Percentiles rank a stretch among this genome's conserved stretches.
These are phyloP conservation scores for Phortica variegata DNA, from an alignment of 1,140 invertebrate genomes.

Conservation along the genomic window DNA sequence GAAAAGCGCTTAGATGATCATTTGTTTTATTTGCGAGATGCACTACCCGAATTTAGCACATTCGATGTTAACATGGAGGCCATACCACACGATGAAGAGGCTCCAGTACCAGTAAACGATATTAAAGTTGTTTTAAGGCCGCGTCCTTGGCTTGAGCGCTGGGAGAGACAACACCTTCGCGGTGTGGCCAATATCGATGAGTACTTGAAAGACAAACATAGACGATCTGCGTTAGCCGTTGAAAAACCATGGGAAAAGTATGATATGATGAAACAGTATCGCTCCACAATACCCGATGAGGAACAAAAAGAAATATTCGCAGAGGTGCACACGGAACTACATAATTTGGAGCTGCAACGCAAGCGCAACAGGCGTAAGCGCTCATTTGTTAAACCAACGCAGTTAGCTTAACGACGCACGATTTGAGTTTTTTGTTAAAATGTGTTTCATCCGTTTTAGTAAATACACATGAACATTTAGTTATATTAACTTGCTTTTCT, in stretches of 20 bases:
- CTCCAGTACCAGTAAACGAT: conserved; percentile 82
- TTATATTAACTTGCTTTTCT: no score
- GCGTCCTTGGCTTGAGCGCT: conserved; percentile 81
- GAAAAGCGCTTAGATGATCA: conserved; percentile 93
- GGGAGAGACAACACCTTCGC: conserved; percentile 79
- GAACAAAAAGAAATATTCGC: conserved; percentile 82
- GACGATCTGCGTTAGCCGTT: conserved; percentile 61
- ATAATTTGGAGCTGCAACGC: conserved; percentile 67
- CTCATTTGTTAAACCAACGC: conserved; percentile 65
- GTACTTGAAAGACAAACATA: conserved; percentile 64
- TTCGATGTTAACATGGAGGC: conserved; percentile 90
- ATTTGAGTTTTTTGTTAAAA: no score
- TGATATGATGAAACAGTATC: conserved; percentile 92
- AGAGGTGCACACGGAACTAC: conserved; percentile 77
- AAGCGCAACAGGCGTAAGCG: conserved; percentile 70
- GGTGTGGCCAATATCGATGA: conserved; percentile 71
- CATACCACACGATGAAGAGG: conserved; percentile 74
- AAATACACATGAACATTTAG: no score
- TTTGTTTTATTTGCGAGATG: conserved; percentile 89
- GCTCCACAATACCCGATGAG: conserved; percentile 81
- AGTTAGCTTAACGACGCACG: conserved; percentile 59
- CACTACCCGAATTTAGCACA: conserved; percentile 89
- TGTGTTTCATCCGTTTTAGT: no score
- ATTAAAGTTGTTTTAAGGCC: conserved; percentile 84
- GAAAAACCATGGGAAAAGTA: conserved; percentile 84